Percentiles rank a stretch among this genome's conserved stretches.
Conservation (phyloP, 2,888 invertebrate genomes). For the Drosophila diplacantha region DNA sequence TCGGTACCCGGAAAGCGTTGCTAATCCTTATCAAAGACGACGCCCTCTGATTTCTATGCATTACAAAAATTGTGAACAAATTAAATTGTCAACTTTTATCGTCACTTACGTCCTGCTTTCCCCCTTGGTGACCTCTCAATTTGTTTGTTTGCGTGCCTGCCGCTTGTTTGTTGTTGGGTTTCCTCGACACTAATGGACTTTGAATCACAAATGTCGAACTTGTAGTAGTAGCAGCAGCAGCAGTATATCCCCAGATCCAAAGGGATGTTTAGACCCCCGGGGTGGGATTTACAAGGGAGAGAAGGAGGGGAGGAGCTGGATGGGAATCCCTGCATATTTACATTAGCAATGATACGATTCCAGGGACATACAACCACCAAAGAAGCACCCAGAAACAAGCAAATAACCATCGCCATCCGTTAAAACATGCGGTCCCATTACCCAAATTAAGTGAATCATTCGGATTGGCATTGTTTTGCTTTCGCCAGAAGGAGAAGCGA, state of each 20-base stretch:
- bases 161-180: constrained; percentile 44
- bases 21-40: constrained; percentile 65
- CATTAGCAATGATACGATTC: constrained; percentile 67
- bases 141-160: constrained; percentile 37
- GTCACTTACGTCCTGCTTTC: constrained; percentile 17
- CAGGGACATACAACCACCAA: constrained; percentile 53
- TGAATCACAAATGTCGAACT: constrained; percentile 52
- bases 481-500: constrained; percentile 11
- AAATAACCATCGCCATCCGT: constrained; percentile 28
- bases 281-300: constrained; percentile 55
- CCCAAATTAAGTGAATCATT: constrained; percentile 74
- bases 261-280: constrained; percentile 42
- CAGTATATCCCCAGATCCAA: constrained; percentile 6
- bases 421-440: constrained; percentile 60
- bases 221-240: constrained; percentile 5
- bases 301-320: background rate
- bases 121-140: constrained; percentile 47
- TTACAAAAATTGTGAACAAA: constrained; percentile 63
- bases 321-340: constrained; percentile 54
- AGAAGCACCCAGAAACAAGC: constrained; percentile 28
- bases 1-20: constrained; percentile 31
- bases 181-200: constrained; percentile 67
- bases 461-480: constrained; percentile 62
- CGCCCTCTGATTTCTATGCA: constrained; percentile 21
- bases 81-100: constrained; percentile 70